These are phyloP conservation scores for Crotalus helleri DNA, from an alignment of 2,113 vertebrate species.

Conservation along the genomic window DNA sequence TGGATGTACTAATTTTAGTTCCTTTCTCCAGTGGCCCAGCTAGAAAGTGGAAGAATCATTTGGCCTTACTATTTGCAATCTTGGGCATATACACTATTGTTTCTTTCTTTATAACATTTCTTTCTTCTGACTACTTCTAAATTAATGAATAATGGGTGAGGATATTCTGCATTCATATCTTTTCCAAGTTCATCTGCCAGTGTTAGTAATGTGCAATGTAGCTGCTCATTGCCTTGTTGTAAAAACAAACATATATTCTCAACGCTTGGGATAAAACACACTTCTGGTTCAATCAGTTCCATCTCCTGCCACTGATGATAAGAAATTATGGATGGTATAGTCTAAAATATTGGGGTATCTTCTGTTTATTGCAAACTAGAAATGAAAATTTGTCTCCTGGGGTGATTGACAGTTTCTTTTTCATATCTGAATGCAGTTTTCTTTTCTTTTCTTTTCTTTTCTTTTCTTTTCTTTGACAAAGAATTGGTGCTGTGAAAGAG, in stretches of 20 bases:
- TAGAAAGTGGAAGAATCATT: slow-evolving; percentile 5
- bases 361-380: background rate
- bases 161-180: background rate
- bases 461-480: background rate
- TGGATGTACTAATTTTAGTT: background rate
- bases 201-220: background rate
- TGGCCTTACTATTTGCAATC: background rate
- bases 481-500: background rate
- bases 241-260: background rate
- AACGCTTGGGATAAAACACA: too few relatives aligned
- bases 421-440: background rate
- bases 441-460: too few relatives aligned
- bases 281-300: background rate
- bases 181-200: background rate
- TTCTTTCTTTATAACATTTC: background rate
- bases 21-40: background rate
- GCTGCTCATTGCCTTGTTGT: background rate
- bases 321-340: background rate
- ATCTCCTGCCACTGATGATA: background rate
- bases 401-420: background rate
- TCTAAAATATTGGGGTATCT: background rate
- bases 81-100: background rate
- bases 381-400: background rate
- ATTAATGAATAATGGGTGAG: background rate
- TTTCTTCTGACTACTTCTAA: background rate